These are phyloP conservation scores for Bungarus multicinctus DNA, from an alignment of 2,113 vertebrate genomes.

Conservation along the genomic window DNA sequence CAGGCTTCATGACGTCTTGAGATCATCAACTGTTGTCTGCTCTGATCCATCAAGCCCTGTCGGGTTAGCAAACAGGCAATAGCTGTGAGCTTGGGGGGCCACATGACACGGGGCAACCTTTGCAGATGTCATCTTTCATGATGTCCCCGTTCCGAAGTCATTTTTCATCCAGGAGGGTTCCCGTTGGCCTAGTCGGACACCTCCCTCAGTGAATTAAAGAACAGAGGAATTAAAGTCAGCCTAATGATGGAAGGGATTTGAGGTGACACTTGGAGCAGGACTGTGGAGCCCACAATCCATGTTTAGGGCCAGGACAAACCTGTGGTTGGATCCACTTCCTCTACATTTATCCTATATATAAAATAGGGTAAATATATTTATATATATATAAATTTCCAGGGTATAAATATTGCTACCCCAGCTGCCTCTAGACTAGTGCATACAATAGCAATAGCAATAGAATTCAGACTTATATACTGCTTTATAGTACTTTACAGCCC, in stretches of 20 bases:
- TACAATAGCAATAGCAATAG: too few species aligned
- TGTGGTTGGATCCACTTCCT: neutral
- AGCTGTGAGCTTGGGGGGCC: slow-evolving; percentile 55
- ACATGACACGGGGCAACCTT: slow-evolving; percentile 32
- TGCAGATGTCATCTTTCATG: slow-evolving; percentile 43
- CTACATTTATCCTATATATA: neutral
- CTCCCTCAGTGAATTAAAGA: neutral
- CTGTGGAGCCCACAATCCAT: neutral
- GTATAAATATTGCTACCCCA: too few species aligned
- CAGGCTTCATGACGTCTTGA: slow-evolving; percentile 45
- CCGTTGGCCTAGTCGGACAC: neutral
- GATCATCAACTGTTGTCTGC: slow-evolving; percentile 45
- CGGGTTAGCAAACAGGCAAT: slow-evolving; percentile 1
- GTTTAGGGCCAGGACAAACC: neutral
- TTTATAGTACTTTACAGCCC: too few species aligned
- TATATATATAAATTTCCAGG: too few species aligned
- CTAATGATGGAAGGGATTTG: neutral
- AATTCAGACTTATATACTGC: too few species aligned
- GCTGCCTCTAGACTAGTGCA: too few species aligned
- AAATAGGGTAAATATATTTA: too few species aligned
- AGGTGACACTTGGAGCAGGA: neutral
- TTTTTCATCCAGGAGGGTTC: neutral
- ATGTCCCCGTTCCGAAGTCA: slow-evolving; percentile 4
- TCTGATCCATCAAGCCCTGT: slow-evolving; percentile 56
- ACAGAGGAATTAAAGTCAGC: neutral